These are phyloP conservation scores for Cremastobaeus sp. DNA, from an alignment of 2,888 invertebrate species.

Conservation along the genomic window DNA sequence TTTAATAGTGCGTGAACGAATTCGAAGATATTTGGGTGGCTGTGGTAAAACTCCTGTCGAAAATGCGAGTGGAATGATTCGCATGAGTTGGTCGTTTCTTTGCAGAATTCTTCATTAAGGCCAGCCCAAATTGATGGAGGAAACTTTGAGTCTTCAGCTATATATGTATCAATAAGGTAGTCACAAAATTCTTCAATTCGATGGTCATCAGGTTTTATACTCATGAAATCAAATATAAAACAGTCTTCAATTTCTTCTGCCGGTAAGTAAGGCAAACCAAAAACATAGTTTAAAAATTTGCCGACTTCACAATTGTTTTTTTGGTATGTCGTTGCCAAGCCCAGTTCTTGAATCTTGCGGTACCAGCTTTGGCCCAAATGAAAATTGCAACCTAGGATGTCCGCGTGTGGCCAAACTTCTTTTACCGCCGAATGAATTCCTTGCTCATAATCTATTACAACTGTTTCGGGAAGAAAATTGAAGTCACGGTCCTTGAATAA, in stretches of 20 bases:
- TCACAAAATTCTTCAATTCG: neutral
- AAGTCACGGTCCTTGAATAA: neutral
- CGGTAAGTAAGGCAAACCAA: conserved; percentile 3
- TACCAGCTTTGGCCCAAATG: too few relatives aligned
- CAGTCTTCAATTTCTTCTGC: neutral
- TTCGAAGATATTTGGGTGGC: too few relatives aligned
- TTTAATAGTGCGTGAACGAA: too few relatives aligned
- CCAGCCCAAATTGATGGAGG: too few relatives aligned
- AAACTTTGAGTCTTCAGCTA: too few relatives aligned
- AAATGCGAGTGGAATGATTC: too few relatives aligned
- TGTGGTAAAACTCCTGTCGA: too few relatives aligned
- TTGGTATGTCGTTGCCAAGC: neutral
- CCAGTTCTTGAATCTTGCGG: conserved; percentile 12
- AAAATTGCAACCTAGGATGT: conserved; percentile 9
- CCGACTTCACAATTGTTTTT: neutral
- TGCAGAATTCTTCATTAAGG: too few relatives aligned
- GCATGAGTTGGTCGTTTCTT: too few relatives aligned
- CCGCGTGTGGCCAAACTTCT: conserved; percentile 1
- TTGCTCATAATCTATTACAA: conserved; percentile 16
- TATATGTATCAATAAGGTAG: too few relatives aligned
- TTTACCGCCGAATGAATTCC: conserved; percentile 8
- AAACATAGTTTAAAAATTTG: neutral
- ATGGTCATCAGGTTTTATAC: conserved; percentile 2
- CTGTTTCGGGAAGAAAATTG: neutral
- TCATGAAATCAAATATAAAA: conserved; percentile 7